These are phyloP conservation scores for Tachysurus vachellii DNA, from an alignment of 2,113 vertebrate species.

Conservation along the genomic window DNA sequence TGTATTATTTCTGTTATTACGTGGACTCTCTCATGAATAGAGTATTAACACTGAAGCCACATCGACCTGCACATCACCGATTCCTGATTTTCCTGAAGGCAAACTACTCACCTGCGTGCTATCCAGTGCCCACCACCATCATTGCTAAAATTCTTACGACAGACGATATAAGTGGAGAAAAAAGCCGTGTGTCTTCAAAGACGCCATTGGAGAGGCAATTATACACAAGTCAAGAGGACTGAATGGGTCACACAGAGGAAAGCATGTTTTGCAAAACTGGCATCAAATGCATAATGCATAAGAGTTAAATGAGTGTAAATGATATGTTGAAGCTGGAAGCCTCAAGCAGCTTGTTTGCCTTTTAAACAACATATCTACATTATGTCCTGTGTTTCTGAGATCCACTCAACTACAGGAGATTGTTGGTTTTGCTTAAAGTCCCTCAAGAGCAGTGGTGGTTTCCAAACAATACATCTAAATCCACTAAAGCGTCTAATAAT, in stretches of 20 bases:
- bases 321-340: constrained; percentile 32
- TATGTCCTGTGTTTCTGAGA: constrained; percentile 27
- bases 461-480: constrained; percentile 18
- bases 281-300: constrained; percentile 70
- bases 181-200: constrained; percentile 45
- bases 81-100: constrained; percentile 36
- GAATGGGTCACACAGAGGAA: constrained; percentile 60
- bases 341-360: constrained; percentile 49
- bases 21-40: not conserved
- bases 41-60: constrained; percentile 9
- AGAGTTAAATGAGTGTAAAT: constrained; percentile 61
- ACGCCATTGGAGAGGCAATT: constrained; percentile 60
- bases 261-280: constrained; percentile 41
- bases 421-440: constrained; percentile 8
- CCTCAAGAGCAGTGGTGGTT: constrained; percentile 15
- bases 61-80: constrained; percentile 33
- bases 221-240: constrained; percentile 55
- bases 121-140: constrained; percentile 29
- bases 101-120: constrained; percentile 40
- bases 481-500: not conserved
- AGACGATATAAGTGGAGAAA: constrained; percentile 17
- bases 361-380: constrained; percentile 47
- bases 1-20: not conserved
- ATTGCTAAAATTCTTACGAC: not conserved
- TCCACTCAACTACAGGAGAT: constrained; percentile 28